Conservation (phyloP, 2,888 invertebrate species). For the Herminia tarsipennalis region DNA sequence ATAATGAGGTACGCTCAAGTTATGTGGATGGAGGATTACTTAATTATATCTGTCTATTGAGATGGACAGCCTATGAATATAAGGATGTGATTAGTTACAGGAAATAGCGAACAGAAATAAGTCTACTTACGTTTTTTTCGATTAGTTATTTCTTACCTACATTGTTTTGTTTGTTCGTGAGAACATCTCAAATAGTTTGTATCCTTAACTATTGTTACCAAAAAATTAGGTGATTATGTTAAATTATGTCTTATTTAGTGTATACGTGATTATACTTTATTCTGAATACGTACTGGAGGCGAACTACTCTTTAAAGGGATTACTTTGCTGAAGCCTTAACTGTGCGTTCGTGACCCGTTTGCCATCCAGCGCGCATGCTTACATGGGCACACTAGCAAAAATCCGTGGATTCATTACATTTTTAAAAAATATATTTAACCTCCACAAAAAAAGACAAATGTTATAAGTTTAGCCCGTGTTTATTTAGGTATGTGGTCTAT, state of each 20-base stretch:
- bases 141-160: no score
- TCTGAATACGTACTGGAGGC: constrained; percentile 49
- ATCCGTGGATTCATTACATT: constrained; percentile 7
- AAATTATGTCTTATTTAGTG: constrained; percentile 1
- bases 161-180: no score
- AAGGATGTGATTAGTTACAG: no score
- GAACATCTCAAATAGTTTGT: not conserved
- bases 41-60: no score
- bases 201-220: not conserved
- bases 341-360: constrained; percentile 83
- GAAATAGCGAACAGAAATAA: no score
- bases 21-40: no score
- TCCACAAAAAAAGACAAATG: no score
- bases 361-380: constrained; percentile 77
- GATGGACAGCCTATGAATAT: no score
- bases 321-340: constrained; percentile 76
- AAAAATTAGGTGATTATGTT: not conserved
- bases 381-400: constrained; percentile 53
- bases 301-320: constrained; percentile 78
- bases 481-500: no score
- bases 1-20: no score
- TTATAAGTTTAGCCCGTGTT: no score
- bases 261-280: constrained; percentile 33
- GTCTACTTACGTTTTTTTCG: no score
- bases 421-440: not conserved